These are phyloP conservation scores for Bugulina stolonifera DNA, from an alignment of 2,888 invertebrate genomes.

Conservation along the genomic window DNA sequence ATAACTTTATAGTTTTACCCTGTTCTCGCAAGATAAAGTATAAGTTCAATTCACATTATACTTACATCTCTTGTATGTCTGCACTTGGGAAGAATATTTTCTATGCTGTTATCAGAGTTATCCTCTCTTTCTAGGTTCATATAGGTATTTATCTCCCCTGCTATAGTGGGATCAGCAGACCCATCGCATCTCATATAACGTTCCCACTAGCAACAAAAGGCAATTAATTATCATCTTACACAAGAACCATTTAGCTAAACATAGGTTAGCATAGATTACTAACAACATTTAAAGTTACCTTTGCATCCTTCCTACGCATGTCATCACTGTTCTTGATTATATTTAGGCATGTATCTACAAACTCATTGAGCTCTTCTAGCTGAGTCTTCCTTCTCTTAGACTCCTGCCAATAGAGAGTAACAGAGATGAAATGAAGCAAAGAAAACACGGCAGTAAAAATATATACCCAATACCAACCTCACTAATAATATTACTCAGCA, in stretches of 20 bases:
- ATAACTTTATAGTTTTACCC: too few species aligned
- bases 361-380: constrained; percentile 40
- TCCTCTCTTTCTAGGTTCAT: constrained; percentile 49
- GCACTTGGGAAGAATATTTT: constrained; percentile 41
- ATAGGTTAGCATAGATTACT: too few species aligned
- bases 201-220: constrained; percentile 52
- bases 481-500: too few species aligned
- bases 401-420: too few species aligned
- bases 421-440: too few species aligned
- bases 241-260: too few species aligned
- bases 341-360: constrained; percentile 36
- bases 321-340: constrained; percentile 34
- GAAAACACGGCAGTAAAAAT: too few species aligned
- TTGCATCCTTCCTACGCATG: constrained; percentile 38
- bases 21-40: too few species aligned
- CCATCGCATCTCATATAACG: constrained; percentile 53
- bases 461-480: too few species aligned
- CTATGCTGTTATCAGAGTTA: constrained; percentile 36
- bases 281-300: too few species aligned
- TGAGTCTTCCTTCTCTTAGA: constrained; percentile 41
- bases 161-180: constrained; percentile 49
- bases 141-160: constrained; percentile 52
- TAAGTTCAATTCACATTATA: background rate
- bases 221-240: too few species aligned
- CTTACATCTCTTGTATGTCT: constrained; percentile 37